Evolutionary conservation across 2,113 vertebrate genomes (phyloP).

Genomic region (Bostrychus sinensis): DNA sequence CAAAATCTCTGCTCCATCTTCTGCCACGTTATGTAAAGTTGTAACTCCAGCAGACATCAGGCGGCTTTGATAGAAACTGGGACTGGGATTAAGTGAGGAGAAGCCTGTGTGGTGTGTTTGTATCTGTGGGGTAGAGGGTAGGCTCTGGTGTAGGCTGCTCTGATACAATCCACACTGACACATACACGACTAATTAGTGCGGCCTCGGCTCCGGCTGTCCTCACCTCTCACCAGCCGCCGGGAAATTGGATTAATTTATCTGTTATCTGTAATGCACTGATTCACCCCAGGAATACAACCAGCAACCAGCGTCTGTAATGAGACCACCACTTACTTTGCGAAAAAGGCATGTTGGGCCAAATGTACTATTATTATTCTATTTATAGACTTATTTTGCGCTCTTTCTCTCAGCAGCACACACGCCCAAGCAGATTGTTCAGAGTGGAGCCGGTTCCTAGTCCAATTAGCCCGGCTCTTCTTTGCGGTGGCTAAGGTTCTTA

Average conservation of each 20-base stretch:
- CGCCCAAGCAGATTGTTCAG: conserved; percentile 26
- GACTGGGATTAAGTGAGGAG: too few relatives aligned
- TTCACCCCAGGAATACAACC: conserved; percentile 42
- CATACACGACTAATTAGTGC: conserved; percentile 66
- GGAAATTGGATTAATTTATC: conserved; percentile 78
- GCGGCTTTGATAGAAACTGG: too few relatives aligned
- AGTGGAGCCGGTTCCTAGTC: conserved; percentile 48
- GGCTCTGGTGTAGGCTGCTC: conserved; percentile 36
- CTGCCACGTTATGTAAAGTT: too few relatives aligned
- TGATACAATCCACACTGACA: conserved; percentile 72
- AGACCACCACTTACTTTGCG: conserved; percentile 24
- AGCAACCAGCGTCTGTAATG: conserved; percentile 41
- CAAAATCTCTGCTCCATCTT: too few relatives aligned
- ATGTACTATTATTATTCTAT: neutral
- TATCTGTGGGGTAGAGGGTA: conserved; percentile 30
- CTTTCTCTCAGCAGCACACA: neutral
- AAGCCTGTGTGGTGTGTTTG: conserved; percentile 19
- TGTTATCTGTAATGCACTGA: conserved; percentile 30
- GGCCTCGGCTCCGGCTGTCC: conserved; percentile 63
- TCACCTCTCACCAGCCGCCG: conserved; percentile 66
- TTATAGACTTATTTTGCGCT: too few relatives aligned
- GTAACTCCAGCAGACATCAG: too few relatives aligned
- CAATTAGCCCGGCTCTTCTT: conserved; percentile 66
- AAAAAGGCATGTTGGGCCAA: conserved; percentile 6
- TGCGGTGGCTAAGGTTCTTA: conserved; percentile 68